Base-by-base conservation (phyloP, 2,888 invertebrate genomes). In the Eubasilissa splendida region DNA sequence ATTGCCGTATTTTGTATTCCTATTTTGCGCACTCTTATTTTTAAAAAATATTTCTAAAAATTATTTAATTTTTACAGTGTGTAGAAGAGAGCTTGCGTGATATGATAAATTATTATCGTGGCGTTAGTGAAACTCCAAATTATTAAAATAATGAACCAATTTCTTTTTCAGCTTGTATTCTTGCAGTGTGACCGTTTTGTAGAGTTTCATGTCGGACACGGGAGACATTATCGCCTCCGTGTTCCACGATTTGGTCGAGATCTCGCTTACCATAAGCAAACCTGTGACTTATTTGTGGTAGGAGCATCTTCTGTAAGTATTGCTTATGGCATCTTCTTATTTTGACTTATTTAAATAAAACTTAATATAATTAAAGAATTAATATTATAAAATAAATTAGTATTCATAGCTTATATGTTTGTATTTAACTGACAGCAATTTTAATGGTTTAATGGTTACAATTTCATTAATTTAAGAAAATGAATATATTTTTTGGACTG, bases 161-260 rank as follows among this genome's bases (percentile, higher is more conserved):
- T 4, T 58, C n/a, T 33, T 73, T 91, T 93, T 84, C 88, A 97
- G 97, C 89, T 99, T 82, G 95, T 96, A 31, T 95, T 98, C 87
- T 89, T 98, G 73, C 96, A 98, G 89, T 94, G 90, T 87, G 91
- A 91, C 80, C 93, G 99, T 63, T 97, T 95, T 88, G 91, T 99
- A 10, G 99, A 99, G 90, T 96, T 99, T 86, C 99, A 99, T 90
- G 95, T 96, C 42, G 96, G 96, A 65, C 95, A 96, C 88, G 99
- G 99, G 0, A 92, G 97, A 68, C 97, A 98, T 87, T 96, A 96
- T 87, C 92, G 97, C 80, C 90, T 98, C 33, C 90, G 99, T 85
- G 97, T 99, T 85, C 99, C 99, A 11, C 95, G 96, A 86, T 98
- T 96, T 91, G 99, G 99, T 0, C 92, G 98, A 84, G 99, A 99